phyloP scores from a whole-genome alignment of 2,888 invertebrate species.

The Syrista parreyssii region DNA sequence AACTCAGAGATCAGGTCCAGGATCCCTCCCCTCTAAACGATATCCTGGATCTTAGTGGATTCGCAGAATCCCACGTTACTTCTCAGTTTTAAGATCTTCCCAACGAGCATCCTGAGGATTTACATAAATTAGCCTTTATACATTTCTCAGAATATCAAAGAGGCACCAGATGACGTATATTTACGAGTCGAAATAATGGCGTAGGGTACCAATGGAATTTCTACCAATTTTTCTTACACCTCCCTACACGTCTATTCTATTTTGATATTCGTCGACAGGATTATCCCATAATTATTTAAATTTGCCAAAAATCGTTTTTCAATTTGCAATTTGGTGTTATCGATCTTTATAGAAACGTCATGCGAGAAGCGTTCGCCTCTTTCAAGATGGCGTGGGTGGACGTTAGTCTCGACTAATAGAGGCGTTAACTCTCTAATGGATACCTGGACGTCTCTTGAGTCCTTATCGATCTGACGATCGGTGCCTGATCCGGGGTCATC shows the following conservation, averaged over 20 bases:
- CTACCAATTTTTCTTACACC: not conserved
- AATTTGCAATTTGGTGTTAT: not conserved
- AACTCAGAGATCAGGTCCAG: not conserved
- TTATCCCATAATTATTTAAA: not conserved
- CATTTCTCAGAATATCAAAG: not conserved
- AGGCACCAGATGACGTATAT: not conserved
- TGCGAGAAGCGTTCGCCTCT: not conserved
- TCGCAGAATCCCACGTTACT: not conserved
- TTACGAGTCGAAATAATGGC: not conserved
- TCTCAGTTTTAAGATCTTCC: not conserved
- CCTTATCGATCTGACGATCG: slow-evolving; percentile 39
- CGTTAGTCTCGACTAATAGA: slow-evolving; percentile 38
- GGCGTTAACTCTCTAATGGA: slow-evolving; percentile 37
- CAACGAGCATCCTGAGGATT: slow-evolving; percentile 45
- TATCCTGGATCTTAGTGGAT: not conserved
- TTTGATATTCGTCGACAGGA: not conserved
- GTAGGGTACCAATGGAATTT: not conserved
- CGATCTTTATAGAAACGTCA: not conserved
- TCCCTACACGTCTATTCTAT: not conserved
- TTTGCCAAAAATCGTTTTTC: not conserved
- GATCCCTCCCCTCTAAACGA: not conserved
- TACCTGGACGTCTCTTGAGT: slow-evolving; percentile 22
- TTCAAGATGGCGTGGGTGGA: slow-evolving; percentile 29
- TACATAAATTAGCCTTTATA: slow-evolving; percentile 64
- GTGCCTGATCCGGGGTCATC: slow-evolving; percentile 22